phyloP scores from a whole-genome alignment of 2,797 vertebrate species.

The Anas capensis region DNA sequence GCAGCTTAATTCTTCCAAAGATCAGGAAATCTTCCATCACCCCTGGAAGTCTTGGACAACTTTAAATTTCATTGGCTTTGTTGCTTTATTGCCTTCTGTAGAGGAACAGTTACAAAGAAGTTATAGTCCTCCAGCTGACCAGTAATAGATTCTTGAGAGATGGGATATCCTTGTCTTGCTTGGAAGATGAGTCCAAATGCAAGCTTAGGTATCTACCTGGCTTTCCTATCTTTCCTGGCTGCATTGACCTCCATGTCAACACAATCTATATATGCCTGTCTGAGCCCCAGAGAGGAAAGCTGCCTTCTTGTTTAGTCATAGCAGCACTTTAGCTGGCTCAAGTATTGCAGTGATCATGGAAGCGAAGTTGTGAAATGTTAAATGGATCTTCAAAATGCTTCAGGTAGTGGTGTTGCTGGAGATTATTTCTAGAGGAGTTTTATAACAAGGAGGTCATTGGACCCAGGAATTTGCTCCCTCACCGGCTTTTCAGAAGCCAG shows the following conservation, averaged over 20 bases:
- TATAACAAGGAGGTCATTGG: neutral
- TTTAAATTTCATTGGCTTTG: slow-evolving; percentile 10
- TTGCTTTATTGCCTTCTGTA: neutral
- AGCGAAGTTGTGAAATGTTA: neutral
- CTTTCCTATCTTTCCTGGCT: neutral
- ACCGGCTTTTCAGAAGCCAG: neutral
- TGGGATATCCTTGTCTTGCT: neutral
- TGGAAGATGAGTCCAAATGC: neutral
- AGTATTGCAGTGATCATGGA: neutral
- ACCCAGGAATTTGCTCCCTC: neutral
- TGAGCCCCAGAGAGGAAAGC: neutral
- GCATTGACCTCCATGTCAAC: neutral
- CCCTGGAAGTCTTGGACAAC: neutral
- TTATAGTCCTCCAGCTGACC: neutral
- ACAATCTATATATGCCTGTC: neutral
- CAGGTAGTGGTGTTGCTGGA: neutral
- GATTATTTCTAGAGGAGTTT: neutral
- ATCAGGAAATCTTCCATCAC: neutral
- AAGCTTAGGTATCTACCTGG: neutral
- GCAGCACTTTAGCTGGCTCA: neutral
- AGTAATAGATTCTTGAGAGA: neutral
- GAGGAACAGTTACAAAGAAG: neutral
- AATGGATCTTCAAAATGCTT: neutral
- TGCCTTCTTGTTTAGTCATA: neutral
- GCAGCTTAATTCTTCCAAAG: neutral